Conservation (phyloP, 2,888 invertebrate genomes). For the Mechanitis mazaeus region DNA sequence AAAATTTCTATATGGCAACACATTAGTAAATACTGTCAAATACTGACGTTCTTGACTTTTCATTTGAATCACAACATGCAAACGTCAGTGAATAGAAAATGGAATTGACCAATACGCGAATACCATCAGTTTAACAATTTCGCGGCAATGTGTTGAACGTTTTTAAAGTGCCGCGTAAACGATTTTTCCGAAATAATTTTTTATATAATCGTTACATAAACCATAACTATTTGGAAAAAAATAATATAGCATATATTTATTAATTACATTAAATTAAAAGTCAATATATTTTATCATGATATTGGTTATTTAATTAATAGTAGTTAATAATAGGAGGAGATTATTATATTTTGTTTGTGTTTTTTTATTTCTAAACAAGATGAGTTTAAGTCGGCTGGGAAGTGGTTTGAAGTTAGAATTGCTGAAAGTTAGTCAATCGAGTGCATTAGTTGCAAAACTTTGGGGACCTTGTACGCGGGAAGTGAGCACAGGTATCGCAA, state of each 20-base stretch:
- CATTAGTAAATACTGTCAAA: too few species aligned
- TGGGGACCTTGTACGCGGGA: conserved; percentile 62
- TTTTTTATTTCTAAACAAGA: conserved; percentile 37
- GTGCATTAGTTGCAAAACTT: conserved; percentile 58
- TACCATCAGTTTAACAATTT: conserved; percentile 46
- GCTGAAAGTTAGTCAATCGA: conserved; percentile 63
- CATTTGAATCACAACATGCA: conserved; percentile 17
- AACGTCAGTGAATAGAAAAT: conserved; percentile 14
- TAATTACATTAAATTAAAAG: background rate
- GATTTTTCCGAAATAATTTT: conserved; percentile 43
- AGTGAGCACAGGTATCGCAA: conserved; percentile 49
- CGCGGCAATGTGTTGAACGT: conserved; percentile 52
- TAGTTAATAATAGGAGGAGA: conserved; percentile 7
- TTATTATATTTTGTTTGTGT: conserved; percentile 2
- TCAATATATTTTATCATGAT: conserved; percentile 7
- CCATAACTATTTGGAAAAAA: background rate
- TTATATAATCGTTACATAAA: conserved; percentile 38
- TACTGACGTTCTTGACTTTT: conserved; percentile 4
- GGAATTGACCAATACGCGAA: conserved; percentile 19
- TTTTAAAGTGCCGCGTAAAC: conserved; percentile 33
- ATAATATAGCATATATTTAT: background rate
- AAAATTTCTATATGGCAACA: too few species aligned
- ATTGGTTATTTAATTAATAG: background rate
- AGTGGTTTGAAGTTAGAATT: conserved; percentile 53
- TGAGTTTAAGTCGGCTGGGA: conserved; percentile 67